Percentiles rank a stretch among this genome's conserved stretches.
phyloP scores from a whole-genome alignment of 2,888 invertebrate species.

The Ditylenchus weischeri region DNA sequence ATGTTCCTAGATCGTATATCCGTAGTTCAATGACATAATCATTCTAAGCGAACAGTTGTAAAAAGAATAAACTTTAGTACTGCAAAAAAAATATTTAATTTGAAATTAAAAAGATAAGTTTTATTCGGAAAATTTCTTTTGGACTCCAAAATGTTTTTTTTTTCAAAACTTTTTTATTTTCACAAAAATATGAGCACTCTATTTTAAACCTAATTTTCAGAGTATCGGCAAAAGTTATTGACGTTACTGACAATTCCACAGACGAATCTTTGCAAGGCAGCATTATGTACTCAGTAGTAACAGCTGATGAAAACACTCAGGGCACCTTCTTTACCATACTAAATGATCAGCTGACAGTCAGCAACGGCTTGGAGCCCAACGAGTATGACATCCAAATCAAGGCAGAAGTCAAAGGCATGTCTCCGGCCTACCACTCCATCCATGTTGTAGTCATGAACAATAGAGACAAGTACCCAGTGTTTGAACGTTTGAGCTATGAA shows the following conservation, averaged over 20 bases:
- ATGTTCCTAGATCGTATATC: too few species aligned
- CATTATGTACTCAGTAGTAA: not conserved
- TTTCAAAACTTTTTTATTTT: too few species aligned
- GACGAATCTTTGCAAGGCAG: conserved; percentile 12
- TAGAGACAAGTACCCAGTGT: conserved; percentile 55
- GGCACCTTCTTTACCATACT: conserved; percentile 26
- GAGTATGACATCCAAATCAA: conserved; percentile 31
- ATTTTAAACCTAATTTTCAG: conserved; percentile 36
- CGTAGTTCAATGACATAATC: too few species aligned
- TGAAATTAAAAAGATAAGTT: too few species aligned
- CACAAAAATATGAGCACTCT: conserved; percentile 36
- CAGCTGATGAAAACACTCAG: not conserved
- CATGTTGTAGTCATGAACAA: conserved; percentile 53
- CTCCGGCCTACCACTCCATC: conserved; percentile 35
- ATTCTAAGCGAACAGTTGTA: too few species aligned
- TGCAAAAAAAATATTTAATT: not conserved
- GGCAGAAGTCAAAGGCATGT: conserved; percentile 19
- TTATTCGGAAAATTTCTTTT: too few species aligned
- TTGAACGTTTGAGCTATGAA: conserved; percentile 52
- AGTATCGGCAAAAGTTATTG: conserved; percentile 34
- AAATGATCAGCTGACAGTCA: conserved; percentile 29
- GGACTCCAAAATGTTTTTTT: too few species aligned
- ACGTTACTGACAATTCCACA: conserved; percentile 28
- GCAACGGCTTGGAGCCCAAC: conserved; percentile 19
- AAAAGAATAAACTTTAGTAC: too few species aligned